A percentile compares a stretch with the other conserved stretches of the same genome.
These are phyloP conservation scores for Brachionus sp. DNA, from an alignment of 1,140 invertebrate genomes.

Conservation along the genomic window DNA sequence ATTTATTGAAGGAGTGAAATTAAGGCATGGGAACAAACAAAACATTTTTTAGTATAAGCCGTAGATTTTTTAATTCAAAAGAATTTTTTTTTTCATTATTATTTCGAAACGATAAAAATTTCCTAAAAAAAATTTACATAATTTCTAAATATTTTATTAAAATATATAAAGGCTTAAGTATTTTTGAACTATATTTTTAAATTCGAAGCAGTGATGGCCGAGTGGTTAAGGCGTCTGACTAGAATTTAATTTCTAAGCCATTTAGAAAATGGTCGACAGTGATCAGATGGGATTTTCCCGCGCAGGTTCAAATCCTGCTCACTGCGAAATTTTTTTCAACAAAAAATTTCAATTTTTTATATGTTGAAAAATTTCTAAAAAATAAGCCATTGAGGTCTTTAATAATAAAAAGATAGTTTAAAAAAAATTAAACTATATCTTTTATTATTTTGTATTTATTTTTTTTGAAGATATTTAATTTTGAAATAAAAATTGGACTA, in stretches of 20 bases:
- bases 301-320: constrained; percentile 44
- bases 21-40: neutral
- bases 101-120: neutral
- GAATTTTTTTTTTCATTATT: neutral
- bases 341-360: neutral
- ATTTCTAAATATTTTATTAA: constrained; percentile 25
- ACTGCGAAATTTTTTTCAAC: constrained; percentile 33
- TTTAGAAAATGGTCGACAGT: neutral
- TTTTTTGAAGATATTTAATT: too few species aligned
- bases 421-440: too few species aligned
- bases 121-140: neutral
- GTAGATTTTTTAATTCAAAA: neutral
- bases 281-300: constrained; percentile 44
- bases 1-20: neutral
- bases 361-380: neutral
- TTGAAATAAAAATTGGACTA: too few species aligned
- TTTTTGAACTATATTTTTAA: neutral
- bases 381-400: too few species aligned
- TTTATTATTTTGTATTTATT: too few species aligned
- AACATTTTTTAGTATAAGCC: neutral
- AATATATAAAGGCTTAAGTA: neutral
- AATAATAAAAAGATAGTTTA: too few species aligned
- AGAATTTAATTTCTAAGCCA: constrained; percentile 40
- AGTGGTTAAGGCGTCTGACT: constrained; percentile 45
- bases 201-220: constrained; percentile 20